Base-by-base conservation (phyloP, 2,113 vertebrate species). In the Saguinus imperator region DNA sequence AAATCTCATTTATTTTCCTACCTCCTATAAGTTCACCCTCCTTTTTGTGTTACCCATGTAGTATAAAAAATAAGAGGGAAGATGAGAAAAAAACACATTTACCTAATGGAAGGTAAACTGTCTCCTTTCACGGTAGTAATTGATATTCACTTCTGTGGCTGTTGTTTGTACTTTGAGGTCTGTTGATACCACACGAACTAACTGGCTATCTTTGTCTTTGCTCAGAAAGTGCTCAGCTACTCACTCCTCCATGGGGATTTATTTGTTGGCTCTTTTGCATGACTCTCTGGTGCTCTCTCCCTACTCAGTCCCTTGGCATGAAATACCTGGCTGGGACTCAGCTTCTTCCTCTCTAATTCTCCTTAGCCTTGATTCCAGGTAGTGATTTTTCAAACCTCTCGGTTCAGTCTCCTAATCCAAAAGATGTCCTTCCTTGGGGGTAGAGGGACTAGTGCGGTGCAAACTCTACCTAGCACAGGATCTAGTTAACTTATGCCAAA, bases 371-470 rank as follows among this genome's bases (percentile, higher is more conserved):
- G 14, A 76, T n/a, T 68, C 48, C 37, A 10, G 4, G 6, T 21
- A 20, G 10, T n/a, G 57, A 52, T 50, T 96, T 79, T 32, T 66
- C 48, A 80, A 13, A 85, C 11, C 13, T 55, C 55, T 48, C 55
- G 18, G 16, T 50, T 5, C 5, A 35, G 23, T 72, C 52, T 52
- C 13, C 45, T 77, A 40, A 27, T 93, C 6, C 23, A 57, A 77
- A 48, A 57, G 43, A 29, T 48, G 23, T 8, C 43, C n/a, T 8
- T 32, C 29, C 12, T n/a, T 11, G 5, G 7, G 12, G 14, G 0
- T 11, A 3, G 1, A 0, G 3, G 4, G 25, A 57, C 5, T 6
- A 43, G 6, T 43, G 27, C 2, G 11, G 4, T 25, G 6, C 6
- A 48, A 79, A 4, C 11, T 35, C 35, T 29, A 55, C 27, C 11